Evolutionary conservation across 1,140 invertebrate species (phyloP), one percentile per base, ranked within the genome.

Genomic region (Trinorchestia longiramus): DNA sequence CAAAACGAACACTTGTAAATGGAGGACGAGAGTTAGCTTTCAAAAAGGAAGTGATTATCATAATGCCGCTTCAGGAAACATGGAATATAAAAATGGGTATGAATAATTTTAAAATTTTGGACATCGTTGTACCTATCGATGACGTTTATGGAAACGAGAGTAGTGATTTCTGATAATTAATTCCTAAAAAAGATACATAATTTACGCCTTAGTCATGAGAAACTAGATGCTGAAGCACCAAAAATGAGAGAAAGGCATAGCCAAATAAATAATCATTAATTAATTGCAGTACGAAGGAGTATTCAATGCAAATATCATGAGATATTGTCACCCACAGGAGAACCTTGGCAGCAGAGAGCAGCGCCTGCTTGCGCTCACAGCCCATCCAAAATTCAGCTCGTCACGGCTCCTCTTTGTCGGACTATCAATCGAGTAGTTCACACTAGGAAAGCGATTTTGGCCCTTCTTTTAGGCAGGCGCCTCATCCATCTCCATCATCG

Each of bases 391-490:
- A 94, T 94, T 94, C 92, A 94, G 92, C 92, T n/a, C 92, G 92
- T 94, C 92, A 94, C 92, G 92, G 92, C 92, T 45, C 43, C 92
- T 94, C 92, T 94, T 94, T 94, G 92, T 94, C 92, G 92, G 92
- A 94, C 92, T 94, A 94, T 94, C 92, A 94, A 94, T 94, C 92
- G 92, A 94, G 92, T 94, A 94, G 92, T 94, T 94, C 92, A 94
- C 92, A 94, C 92, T 94, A 94, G 43, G 43, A 94, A 94, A 94
- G 43, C 92, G 92, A 94, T 94, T 94, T 94, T 43, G 43, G 92
- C 92, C 92, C 92, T 94, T 47, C 92, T 94, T 43, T 94, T 94
- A 45, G 92, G 92, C 92, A 94, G 44, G 92, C 92, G 92, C 92
- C 92, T 94, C 92, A 94, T 94, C 92, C 44, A 94, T 94, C 92